Evolutionary conservation across 2,797 vertebrate genomes (phyloP), one percentile per base, ranked within the genome.

Genomic region (Poecilia gillii): DNA sequence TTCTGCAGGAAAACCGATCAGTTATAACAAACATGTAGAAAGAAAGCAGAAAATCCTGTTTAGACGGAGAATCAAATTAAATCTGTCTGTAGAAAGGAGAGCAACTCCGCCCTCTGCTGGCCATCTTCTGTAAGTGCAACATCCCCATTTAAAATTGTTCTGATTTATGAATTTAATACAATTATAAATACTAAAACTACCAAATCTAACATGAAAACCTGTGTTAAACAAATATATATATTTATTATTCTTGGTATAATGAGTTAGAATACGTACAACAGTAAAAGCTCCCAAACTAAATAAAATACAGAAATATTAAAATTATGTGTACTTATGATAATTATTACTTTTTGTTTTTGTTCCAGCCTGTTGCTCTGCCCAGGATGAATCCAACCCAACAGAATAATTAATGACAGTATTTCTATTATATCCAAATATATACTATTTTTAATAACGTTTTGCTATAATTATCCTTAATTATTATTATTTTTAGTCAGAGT

Each of bases 21-120:
- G 25, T 4, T 4, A 18, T 9, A 16, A 46, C 18, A 41, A n/a
- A 31, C 43, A 72, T 74, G 16, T 18, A 53, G 1, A 41, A 41
- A 57, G 39, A 74, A 14, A 39, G 1, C 25, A n/a, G 13, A 47
- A 43, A 39, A 39, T 4, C 4, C 1, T 25, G 9, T 41, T 43
- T 23, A 25, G 25, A 25, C 1, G 39, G 39, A 70, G 23, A 68
- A 41, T 13, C 25, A 45, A 45, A 41, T 39, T 23, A n/a, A 45
- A 14, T 41, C 39, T 28, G 23, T 1, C 36, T 8, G 55, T 45
- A 18, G 84, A 85, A 88, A 84, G 73, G 82, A 75, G 80, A 79
- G 0, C 90, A 88, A 87, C 75, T 33, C 46, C 80, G 25, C 9
- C 85, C 86, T 93, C 94, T 94, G 28, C 72, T 92, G 92, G 91